These are phyloP conservation scores for Pterocles gutturalis DNA, from an alignment of 2,113 vertebrate genomes.

Conservation along the genomic window DNA sequence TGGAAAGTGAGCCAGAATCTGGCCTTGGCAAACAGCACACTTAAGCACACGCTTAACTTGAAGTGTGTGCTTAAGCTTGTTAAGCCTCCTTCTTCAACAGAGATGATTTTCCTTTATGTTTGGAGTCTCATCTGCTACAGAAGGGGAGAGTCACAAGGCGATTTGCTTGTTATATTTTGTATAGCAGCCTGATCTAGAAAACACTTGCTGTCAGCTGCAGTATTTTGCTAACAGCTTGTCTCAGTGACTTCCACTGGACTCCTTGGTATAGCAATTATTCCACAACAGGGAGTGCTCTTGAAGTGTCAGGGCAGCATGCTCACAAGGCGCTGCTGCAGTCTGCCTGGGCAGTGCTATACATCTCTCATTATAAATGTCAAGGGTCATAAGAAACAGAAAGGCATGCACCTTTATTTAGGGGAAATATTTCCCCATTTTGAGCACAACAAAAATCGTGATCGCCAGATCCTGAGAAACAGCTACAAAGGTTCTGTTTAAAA, in stretches of 20 bases:
- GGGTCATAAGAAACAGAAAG: not conserved
- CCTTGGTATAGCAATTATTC: conserved; percentile 27
- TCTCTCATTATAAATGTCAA: not conserved
- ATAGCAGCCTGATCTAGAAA: conserved; percentile 14
- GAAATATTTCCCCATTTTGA: not conserved
- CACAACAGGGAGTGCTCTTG: conserved; percentile 11
- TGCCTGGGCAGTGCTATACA: not conserved
- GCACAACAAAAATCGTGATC: not conserved
- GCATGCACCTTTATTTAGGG: fast-evolving
- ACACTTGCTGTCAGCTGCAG: conserved; percentile 14
- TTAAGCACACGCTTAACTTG: not conserved
- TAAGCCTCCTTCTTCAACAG: conserved; percentile 12
- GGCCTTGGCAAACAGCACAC: not conserved
- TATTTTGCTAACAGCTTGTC: conserved; percentile 34
- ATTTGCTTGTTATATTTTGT: conserved; percentile 30
- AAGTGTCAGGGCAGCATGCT: not conserved
- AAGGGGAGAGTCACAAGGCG: not conserved
- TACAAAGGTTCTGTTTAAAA: conserved; percentile 34
- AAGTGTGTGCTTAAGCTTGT: conserved; percentile 13
- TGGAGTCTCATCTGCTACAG: conserved; percentile 23
- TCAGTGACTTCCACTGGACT: conserved; percentile 31
- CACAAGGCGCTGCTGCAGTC: not conserved
- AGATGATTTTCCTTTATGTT: not conserved
- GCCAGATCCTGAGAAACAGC: not conserved
- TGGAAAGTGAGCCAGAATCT: not conserved